phyloP scores from a whole-genome alignment of 2,797 vertebrate species.

The Liparis tanakae region DNA sequence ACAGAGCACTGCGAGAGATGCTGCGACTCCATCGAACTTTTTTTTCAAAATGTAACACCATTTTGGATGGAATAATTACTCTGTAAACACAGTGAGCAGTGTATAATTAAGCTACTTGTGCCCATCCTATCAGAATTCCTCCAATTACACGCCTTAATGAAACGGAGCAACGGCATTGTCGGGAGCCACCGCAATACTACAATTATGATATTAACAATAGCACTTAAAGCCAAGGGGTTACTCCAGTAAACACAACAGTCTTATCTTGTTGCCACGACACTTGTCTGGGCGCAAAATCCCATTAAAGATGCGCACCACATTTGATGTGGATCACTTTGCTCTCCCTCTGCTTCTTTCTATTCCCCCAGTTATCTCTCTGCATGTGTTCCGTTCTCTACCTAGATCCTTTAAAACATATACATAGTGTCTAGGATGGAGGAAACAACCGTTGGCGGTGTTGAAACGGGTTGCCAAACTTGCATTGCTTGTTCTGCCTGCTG shows the following conservation, averaged over 20 bases:
- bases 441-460: conserved; percentile 68
- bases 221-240: conserved; percentile 88
- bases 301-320: conserved; percentile 78
- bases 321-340: conserved; percentile 82
- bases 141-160: conserved; percentile 90
- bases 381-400: conserved; percentile 28
- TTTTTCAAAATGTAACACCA: conserved; percentile 79
- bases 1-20: conserved; percentile 64
- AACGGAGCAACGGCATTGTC: conserved; percentile 83
- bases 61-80: conserved; percentile 86
- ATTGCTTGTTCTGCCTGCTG: conserved; percentile 5
- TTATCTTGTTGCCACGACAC: conserved; percentile 82
- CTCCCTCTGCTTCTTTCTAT: conserved; percentile 47
- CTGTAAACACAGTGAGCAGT: conserved; percentile 83
- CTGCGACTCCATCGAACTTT: conserved; percentile 80
- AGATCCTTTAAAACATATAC: conserved; percentile 25
- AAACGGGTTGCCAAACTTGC: conserved; percentile 55
- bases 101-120: conserved; percentile 88
- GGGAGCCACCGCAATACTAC: conserved; percentile 83
- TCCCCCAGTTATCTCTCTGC: conserved; percentile 25
- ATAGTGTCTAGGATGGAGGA: conserved; percentile 58
- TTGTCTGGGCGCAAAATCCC: conserved; percentile 79
- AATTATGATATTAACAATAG: conserved; percentile 88
- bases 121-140: conserved; percentile 88
- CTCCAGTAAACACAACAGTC: conserved; percentile 83